Evolutionary conservation across 2,113 vertebrate genomes (phyloP).

Genomic region (Aythya baeri): DNA sequence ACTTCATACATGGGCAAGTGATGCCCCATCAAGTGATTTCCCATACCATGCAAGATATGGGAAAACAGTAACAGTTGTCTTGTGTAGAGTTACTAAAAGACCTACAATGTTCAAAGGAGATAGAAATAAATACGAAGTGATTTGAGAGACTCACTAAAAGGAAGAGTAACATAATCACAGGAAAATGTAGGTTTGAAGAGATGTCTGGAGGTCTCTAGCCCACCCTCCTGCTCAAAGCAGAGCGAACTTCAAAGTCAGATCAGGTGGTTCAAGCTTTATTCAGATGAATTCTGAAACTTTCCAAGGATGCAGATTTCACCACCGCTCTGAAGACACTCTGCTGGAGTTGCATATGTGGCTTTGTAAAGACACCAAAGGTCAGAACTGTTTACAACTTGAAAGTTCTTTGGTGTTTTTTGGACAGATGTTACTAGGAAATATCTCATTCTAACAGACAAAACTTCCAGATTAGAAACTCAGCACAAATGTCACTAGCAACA

Average conservation of each 20-base stretch:
- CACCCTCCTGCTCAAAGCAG: background rate
- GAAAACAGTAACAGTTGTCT: background rate
- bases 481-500: background rate
- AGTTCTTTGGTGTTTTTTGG: background rate
- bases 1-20: background rate
- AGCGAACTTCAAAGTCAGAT: slow-evolving; percentile 10
- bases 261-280: background rate
- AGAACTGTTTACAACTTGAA: slow-evolving; percentile 17
- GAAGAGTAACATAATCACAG: background rate
- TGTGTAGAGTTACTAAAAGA: background rate
- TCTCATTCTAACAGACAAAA: background rate
- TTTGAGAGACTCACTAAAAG: background rate
- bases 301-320: background rate
- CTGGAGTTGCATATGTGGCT: background rate
- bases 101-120: background rate
- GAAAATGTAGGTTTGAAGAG: background rate
- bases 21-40: background rate
- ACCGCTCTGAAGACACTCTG: background rate
- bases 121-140: background rate
- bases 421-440: background rate
- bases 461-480: background rate
- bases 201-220: background rate
- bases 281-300: background rate
- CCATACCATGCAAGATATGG: background rate
- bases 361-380: background rate